Conservation (phyloP, 2,797 vertebrate species). For the Argya squamiceps region DNA sequence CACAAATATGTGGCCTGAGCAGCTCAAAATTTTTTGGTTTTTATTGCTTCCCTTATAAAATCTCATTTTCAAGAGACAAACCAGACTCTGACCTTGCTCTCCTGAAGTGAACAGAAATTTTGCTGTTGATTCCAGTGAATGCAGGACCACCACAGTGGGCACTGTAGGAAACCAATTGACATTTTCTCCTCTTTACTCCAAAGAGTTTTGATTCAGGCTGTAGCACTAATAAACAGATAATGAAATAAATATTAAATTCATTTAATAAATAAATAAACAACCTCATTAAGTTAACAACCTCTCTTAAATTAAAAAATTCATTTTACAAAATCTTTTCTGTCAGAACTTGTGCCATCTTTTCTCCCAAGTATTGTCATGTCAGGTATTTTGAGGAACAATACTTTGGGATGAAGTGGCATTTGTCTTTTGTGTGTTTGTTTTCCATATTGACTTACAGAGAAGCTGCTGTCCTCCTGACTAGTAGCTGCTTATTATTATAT, state of each 20-base stretch:
- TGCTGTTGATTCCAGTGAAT: background rate
- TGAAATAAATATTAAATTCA: background rate
- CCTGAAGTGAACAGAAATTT: background rate
- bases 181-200: background rate
- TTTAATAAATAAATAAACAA: background rate
- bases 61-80: background rate
- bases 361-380: background rate
- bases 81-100: background rate
- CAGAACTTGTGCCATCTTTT: background rate
- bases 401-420: background rate
- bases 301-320: background rate
- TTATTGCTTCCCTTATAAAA: background rate
- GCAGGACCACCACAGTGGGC: background rate
- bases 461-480: background rate
- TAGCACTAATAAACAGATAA: background rate
- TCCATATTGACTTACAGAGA: background rate
- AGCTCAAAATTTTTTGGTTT: background rate
- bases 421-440: background rate
- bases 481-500: background rate
- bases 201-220: background rate
- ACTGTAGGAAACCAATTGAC: background rate
- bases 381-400: background rate
- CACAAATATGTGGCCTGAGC: background rate
- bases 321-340: background rate
- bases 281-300: background rate